Base-by-base conservation (phyloP, 2,888 invertebrate genomes). In the Halictus quadricinctus region DNA sequence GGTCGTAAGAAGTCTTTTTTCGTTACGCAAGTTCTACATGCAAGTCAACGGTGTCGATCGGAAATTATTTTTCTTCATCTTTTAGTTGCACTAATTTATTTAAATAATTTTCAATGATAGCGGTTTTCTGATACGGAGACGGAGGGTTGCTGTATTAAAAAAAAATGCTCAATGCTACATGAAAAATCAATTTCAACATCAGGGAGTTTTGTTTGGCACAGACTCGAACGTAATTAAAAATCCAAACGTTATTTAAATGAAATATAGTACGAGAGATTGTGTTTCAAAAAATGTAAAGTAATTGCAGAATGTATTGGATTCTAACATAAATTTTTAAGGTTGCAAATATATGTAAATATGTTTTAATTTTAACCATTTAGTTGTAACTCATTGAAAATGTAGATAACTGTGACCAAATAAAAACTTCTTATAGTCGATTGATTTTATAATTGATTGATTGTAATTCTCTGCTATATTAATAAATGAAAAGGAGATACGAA, bases 1-100 rank as follows among this genome's bases (percentile, higher is more conserved):
- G 54, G 13, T 43, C 74, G 69, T n/a, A 50, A 76, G 36, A 50
- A 48, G 54, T 54, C 29, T 74, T 18, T 79, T 76, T 60, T 15
- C n/a, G 36, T 79, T 82, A 48, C 58, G 36, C 54, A 72, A 80
- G 64, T 21, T 36, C 41, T 58, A 41, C 36, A 15, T 41, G 60
- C n/a, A 6, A 73, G 73, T 60, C 46, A n/a, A 15, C 21, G 13
- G 10, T 18, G 5, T 41, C 15, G 8, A 21, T 21, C 6, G 41
- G 13, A 36, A 36, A 36, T 36, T 36, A 73, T 36, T 50, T 50
- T 54, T 13, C 18, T 21, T 36, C 21, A 13, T 12, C 41, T 13
- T 70, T 70, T 7, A 43, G 1, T 43, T 43, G 12, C 12, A 5
- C 12, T 6, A n/a, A n/a, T 43, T 21, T 25, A 12, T 29, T 18